Percentiles rank a stretch among this genome's conserved stretches.
phyloP scores from a whole-genome alignment of 2,797 vertebrate genomes.

The Natrix natrix region DNA sequence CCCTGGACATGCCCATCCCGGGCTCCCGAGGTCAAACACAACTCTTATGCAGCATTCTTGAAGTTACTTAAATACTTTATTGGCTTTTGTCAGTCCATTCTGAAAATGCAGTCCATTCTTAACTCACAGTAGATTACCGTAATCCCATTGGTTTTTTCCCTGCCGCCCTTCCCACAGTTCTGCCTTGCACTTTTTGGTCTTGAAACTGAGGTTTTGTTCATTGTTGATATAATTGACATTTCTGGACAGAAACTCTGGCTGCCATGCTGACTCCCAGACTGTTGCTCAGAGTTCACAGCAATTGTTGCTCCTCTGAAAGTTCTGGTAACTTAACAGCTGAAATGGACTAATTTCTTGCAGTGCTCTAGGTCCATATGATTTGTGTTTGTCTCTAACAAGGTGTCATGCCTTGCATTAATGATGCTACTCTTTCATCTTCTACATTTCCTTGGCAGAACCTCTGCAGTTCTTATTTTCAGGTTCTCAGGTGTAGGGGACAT shows the following conservation, averaged over 20 bases:
- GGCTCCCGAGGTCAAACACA: too few relatives aligned
- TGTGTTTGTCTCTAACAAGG: not conserved
- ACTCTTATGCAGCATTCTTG: not conserved
- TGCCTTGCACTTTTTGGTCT: not conserved
- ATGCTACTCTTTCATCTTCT: not conserved
- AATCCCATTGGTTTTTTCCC: not conserved
- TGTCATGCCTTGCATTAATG: too few relatives aligned
- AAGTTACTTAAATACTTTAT: not conserved
- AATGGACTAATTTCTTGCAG: not conserved
- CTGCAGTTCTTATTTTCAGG: slow-evolving; percentile 28
- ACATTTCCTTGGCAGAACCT: not conserved
- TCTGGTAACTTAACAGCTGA: not conserved
- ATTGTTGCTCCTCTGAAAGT: not conserved
- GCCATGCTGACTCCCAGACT: not conserved
- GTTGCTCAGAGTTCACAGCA: not conserved
- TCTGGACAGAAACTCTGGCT: not conserved
- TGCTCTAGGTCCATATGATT: too few relatives aligned
- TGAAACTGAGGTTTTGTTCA: not conserved
- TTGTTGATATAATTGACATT: not conserved
- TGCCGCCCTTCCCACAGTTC: not conserved
- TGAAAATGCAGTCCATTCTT: not conserved
- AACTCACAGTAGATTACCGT: not conserved
- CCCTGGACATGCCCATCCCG: too few relatives aligned
- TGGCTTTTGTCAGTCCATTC: not conserved
- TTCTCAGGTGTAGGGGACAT: not conserved